Percentiles rank a stretch among this genome's conserved stretches.
Conservation (phyloP, 2,797 vertebrate genomes). For the Anolis apletophallus region DNA sequence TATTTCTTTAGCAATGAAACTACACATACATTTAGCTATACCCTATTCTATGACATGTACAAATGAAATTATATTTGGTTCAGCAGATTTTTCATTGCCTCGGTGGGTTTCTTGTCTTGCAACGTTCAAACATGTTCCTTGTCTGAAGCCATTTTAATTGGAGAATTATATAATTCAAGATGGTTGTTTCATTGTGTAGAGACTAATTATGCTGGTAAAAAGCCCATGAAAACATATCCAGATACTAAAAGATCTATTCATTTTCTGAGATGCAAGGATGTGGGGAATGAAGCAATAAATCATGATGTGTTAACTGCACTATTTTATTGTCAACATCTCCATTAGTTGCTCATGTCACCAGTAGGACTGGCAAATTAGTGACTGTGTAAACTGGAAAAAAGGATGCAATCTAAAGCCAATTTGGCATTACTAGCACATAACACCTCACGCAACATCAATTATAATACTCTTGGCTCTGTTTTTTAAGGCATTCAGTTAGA, state of each 20-base stretch:
- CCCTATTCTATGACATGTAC: background rate
- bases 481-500: slow-evolving; percentile 1
- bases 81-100: slow-evolving; percentile 22
- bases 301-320: slow-evolving; percentile 50
- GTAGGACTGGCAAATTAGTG: slow-evolving; percentile 51
- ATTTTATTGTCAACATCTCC: slow-evolving; percentile 63
- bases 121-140: slow-evolving; percentile 28
- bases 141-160: slow-evolving; percentile 37
- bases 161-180: slow-evolving; percentile 38
- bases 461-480: slow-evolving; percentile 31
- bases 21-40: slow-evolving; percentile 14
- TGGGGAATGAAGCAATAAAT: slow-evolving; percentile 67
- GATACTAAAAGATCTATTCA: slow-evolving; percentile 30
- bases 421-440: slow-evolving; percentile 44
- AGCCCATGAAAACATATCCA: slow-evolving; percentile 63
- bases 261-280: slow-evolving; percentile 56
- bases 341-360: slow-evolving; percentile 52
- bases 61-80: slow-evolving; percentile 18
- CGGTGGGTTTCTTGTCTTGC: slow-evolving; percentile 26
- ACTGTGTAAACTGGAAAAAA: slow-evolving; percentile 54
- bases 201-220: slow-evolving; percentile 54
- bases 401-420: slow-evolving; percentile 36
- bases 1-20: slow-evolving; percentile 6
- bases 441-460: slow-evolving; percentile 52
- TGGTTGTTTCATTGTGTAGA: slow-evolving; percentile 35